Base-by-base conservation (phyloP, 2,113 vertebrate genomes). In the Lonchura striata region DNA sequence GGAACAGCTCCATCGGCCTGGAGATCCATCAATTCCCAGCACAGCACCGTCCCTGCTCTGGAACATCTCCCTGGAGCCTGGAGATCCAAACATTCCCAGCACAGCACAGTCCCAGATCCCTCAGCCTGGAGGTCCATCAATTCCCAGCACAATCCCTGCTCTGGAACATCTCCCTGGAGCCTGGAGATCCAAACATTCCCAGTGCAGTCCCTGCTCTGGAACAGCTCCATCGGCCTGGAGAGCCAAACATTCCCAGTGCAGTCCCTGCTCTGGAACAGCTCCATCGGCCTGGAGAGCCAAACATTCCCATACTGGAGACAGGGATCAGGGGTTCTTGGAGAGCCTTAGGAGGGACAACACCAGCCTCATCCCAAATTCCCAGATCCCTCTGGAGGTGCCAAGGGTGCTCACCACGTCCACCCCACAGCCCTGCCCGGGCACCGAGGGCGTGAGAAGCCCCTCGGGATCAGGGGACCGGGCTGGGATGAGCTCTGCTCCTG, bases 371-470 rank as follows among this genome's bases (percentile, higher is more conserved):
- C 6, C 0, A 10, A 75, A 54, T 25, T 23, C 39, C 23, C 3
- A 53, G 44, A 13, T 37, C 18, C 16, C 69, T 25, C 3, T 0
- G 9, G 35, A 7, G 37, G 11, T 39, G 59, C 89, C 1, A 4
- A 8, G 22, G 42, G n/a, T 0, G 0, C 52, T 39, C 5, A 1
- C 24, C 25, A 0, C 0, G 0, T 13, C 41, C 64, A 9, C 16
- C 1, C 1, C 7, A 13, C 25, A 39, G 49, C 31, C 66, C 49
- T 15, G 59, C 56, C 27, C 2, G 0, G 0, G 56, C 41, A 54
- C 20, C 0, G 1, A 15, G 7, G 27, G 49, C 6, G 2, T 3
- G 39, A 0, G 1, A 3, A 49, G 23, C 42, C 24, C 50, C 6
- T 0, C 13, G 31, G 81, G 15, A 3, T 11, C 41, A 13, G 20